Evolutionary conservation across 2,797 vertebrate genomes (phyloP).

Genomic region (Rhinogobio ventralis): DNA sequence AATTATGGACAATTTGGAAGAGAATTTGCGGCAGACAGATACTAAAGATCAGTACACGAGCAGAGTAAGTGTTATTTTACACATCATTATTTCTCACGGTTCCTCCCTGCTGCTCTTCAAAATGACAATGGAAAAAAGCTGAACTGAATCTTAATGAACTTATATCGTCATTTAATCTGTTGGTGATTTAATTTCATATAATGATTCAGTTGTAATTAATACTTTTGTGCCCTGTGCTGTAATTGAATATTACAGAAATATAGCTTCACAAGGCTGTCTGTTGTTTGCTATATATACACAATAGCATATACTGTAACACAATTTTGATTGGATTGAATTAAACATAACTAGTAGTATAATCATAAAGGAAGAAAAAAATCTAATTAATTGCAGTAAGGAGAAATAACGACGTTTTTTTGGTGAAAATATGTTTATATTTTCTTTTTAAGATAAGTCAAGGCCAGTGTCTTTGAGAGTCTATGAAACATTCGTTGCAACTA

Average conservation of each 20-base stretch:
- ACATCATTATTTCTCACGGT: background rate
- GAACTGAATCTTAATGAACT: constrained; percentile 12
- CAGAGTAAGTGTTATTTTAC: background rate
- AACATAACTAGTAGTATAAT: background rate
- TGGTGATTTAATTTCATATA: constrained; percentile 14
- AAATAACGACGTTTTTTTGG: background rate
- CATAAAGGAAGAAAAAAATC: background rate
- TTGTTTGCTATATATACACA: background rate
- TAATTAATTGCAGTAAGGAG: background rate
- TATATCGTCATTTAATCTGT: constrained; percentile 3
- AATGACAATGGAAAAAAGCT: constrained; percentile 11
- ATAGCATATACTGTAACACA: background rate
- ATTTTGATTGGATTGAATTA: background rate
- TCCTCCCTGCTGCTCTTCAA: constrained; percentile 23
- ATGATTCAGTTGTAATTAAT: constrained; percentile 33
- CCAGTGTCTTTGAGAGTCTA: background rate
- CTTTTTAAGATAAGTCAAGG: background rate
- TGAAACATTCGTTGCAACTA: background rate
- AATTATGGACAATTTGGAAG: background rate
- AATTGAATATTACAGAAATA: background rate
- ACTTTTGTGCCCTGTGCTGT: constrained; percentile 1
- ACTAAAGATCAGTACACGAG: background rate
- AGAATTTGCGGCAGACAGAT: background rate
- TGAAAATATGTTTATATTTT: background rate
- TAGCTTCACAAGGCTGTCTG: background rate